phyloP scores from a whole-genome alignment of 1,140 invertebrate species.

The Leptopilina clavipes region DNA sequence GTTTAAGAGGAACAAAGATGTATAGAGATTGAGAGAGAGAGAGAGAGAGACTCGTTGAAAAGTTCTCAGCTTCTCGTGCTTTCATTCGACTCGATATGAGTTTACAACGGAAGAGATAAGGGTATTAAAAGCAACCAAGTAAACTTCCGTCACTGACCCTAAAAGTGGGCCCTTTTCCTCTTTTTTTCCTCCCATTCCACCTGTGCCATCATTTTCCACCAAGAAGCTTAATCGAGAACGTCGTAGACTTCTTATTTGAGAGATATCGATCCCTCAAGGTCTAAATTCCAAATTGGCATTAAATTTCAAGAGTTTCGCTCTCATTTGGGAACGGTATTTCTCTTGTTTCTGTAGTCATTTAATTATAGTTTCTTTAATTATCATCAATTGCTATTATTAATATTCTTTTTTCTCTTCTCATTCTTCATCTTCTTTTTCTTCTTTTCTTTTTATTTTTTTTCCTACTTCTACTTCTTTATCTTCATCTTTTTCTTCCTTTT shows the following conservation, averaged over 20 bases:
- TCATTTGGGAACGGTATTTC: no score
- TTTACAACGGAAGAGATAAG: constrained; percentile 59
- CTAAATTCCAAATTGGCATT: background rate
- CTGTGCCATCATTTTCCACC: background rate
- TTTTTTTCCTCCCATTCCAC: background rate
- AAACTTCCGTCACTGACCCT: constrained; percentile 48
- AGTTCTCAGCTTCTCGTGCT: constrained; percentile 44
- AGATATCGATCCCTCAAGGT: background rate
- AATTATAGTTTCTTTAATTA: no score
- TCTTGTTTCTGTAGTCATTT: no score
- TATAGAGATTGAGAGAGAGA: background rate
- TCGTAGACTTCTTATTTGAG: constrained; percentile 11
- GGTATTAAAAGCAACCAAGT: constrained; percentile 54
- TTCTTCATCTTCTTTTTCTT: no score
- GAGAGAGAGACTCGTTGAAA: constrained; percentile 43
- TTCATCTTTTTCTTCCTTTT: no score
- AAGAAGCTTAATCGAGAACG: background rate
- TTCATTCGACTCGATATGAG: constrained; percentile 54
- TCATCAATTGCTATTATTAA: no score
- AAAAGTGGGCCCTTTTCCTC: constrained; percentile 37
- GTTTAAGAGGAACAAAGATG: constrained; percentile 16
- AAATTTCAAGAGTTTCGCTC: background rate
- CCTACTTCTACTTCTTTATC: no score
- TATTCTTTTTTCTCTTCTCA: no score
- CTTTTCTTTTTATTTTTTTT: no score